Base-by-base conservation (phyloP, 2,888 invertebrate genomes). In the Sinelater perroti region DNA sequence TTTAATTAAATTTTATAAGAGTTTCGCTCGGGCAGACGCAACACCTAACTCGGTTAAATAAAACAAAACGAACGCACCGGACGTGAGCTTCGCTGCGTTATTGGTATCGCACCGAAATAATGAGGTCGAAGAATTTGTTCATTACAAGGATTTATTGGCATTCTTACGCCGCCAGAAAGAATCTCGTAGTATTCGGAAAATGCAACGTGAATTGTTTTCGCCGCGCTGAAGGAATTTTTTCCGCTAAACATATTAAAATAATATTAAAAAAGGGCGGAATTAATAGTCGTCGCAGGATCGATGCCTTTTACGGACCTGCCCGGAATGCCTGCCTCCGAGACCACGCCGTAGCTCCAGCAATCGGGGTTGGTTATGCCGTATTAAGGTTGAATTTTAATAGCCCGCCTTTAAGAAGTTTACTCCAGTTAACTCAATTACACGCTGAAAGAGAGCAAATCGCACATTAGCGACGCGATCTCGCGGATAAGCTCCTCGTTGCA, bases 61-160 rank as follows among this genome's bases (percentile, higher is more conserved):
- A n/a, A n/a, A n/a, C n/a, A n/a, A n/a, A n/a, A n/a, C n/a, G n/a
- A n/a, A n/a, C n/a, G n/a, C n/a, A n/a, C n/a, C n/a, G n/a, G n/a
- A n/a, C n/a, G n/a, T n/a, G 36, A 38, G 38, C 24, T 38, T 21
- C 16, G 17, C 44, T 26, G 26, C 44, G n/a, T 44, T 44, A 40
- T 24, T 52, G 42, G 31, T 52, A 33, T 11, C 16, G 33, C 31
- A 42, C 21, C 38, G 21, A 42, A 16, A 52, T 52, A 52, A 52
- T 52, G 52, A 53, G 45, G 53, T 46, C 28, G 28, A 53, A 46
- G 53, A 53, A 53, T 53, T 53, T 53, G 53, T 46, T 45, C 45
- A 45, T 53, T 53, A 53, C 36, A 53, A 53, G 26, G 45, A 53
- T 53, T 53, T 53, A 53, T 53, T 53, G 53, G 36, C 33, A 53